Percentiles rank a stretch among this genome's conserved stretches.
These are phyloP conservation scores for Clusia tigrina DNA, from an alignment of 2,888 invertebrate genomes.

Conservation along the genomic window DNA sequence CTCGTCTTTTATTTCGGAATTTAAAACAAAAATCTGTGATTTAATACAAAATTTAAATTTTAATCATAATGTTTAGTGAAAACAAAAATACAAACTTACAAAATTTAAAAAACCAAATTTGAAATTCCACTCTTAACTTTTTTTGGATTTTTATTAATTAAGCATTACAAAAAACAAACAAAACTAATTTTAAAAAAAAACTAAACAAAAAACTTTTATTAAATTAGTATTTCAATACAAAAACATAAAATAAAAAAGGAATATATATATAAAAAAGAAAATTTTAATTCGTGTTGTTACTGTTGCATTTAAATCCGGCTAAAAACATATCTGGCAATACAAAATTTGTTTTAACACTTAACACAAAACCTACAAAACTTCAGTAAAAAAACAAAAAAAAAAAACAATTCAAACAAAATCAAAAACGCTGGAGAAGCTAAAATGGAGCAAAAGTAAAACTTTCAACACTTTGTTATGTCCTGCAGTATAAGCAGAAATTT, in stretches of 20 bases:
- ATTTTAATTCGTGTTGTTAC: constrained; percentile 34
- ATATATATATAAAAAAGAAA: constrained; percentile 27
- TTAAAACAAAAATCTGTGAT: constrained; percentile 63
- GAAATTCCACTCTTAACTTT: constrained; percentile 34
- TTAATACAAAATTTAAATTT: constrained; percentile 62
- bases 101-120: constrained; percentile 34
- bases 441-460: constrained; percentile 14
- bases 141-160: constrained; percentile 40
- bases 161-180: constrained; percentile 26
- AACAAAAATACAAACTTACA: constrained; percentile 30
- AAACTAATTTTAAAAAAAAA: constrained; percentile 13
- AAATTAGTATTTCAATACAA: neutral
- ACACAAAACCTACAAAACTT: constrained; percentile 18
- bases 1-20: constrained; percentile 57
- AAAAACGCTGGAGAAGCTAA: neutral
- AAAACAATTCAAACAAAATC: neutral
- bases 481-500: neutral
- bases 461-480: neutral
- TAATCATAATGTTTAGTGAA: constrained; percentile 48
- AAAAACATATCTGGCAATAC: constrained; percentile 14
- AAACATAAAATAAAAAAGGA: constrained; percentile 24
- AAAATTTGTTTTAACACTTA: constrained; percentile 37
- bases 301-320: constrained; percentile 43
- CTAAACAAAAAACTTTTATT: constrained; percentile 14
- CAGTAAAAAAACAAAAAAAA: constrained; percentile 12